Base-by-base conservation (phyloP, 2,888 invertebrate species). In the Catocala nupta region DNA sequence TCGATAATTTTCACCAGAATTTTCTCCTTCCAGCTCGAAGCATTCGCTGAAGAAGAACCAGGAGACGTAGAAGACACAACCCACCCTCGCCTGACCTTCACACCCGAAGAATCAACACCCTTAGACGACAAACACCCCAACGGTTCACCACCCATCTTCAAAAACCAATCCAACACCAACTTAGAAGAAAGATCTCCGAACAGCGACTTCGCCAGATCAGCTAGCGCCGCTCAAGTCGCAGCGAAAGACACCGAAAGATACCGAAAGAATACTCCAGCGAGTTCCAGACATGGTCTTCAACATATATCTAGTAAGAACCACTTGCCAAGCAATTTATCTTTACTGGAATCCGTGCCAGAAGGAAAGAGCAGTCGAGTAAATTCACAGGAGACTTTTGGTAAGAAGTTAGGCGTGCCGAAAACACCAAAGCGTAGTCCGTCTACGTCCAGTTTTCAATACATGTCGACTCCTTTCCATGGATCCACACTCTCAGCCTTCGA, bases 381-480 rank as follows among this genome's bases (percentile, higher is more conserved):
- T 33, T 91, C 91, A 0, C 87, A 87, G 12, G 93, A 94, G 16
- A 83, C 87, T 0, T 92, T 93, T 13, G 81, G 90, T 0, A 95
- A 89, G 60, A 92, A 92, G 12, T 62, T 91, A 2, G 80, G 86
- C 0, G 86, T 89, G 0, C 90, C 90, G 0, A 94, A 95, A 53
- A 91, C 95, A 1, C 96, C 96, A 0, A 95, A 95, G 80, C 95
- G 96, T 0, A 97, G 96, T 36, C 96, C 97, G 0, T 97, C 97
- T 0, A 96, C 96, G 0, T 97, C 97, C 44, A 97, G 97, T 53
- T 97, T 98, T 75, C 96, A 97, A 69, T 98, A 98, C 81, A 96
- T 98, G 84, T 97, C 97, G 52, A 98, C 98, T 0, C 97, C 97
- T 0, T 98, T 97, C 82, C 98, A 98, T 77, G 98, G 98, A 0